A percentile compares a stretch with the other conserved stretches of the same genome.
These are phyloP conservation scores for Machimus atricapillus DNA, from an alignment of 2,888 invertebrate species.

Conservation along the genomic window DNA sequence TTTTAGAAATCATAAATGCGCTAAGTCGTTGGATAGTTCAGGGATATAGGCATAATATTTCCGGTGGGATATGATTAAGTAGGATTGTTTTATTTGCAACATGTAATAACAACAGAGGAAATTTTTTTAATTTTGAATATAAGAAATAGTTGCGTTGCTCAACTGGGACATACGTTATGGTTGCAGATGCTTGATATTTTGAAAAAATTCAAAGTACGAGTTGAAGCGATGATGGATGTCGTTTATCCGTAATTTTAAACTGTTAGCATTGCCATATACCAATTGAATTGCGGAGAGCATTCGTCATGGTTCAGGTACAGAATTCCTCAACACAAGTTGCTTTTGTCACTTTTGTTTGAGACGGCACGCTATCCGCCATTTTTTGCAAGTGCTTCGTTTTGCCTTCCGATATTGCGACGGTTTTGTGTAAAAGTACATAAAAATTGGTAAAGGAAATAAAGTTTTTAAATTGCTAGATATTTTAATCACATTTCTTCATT, in stretches of 20 bases:
- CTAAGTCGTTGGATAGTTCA: too few relatives aligned
- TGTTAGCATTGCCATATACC: not conserved
- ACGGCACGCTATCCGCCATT: conserved; percentile 19
- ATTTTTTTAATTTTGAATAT: too few relatives aligned
- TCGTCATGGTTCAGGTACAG: not conserved
- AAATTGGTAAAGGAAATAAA: not conserved
- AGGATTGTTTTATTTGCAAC: too few relatives aligned
- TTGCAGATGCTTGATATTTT: not conserved
- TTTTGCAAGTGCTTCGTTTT: not conserved
- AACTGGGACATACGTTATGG: too few relatives aligned
- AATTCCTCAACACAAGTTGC: not conserved
- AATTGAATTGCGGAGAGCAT: not conserved
- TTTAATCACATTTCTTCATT: not conserved
- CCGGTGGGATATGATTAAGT: too few relatives aligned
- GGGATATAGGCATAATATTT: too few relatives aligned
- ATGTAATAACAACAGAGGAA: too few relatives aligned
- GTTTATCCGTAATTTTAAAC: not conserved
- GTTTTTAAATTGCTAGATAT: not conserved
- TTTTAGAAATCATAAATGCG: too few relatives aligned
- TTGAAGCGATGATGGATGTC: not conserved
- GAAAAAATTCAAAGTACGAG: not conserved
- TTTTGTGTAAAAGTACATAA: not conserved
- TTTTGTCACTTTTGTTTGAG: not conserved
- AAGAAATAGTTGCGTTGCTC: too few relatives aligned
- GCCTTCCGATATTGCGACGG: not conserved